Base-by-base conservation (phyloP, 2,888 invertebrate genomes). In the Lissocephala sabroskyi region DNA sequence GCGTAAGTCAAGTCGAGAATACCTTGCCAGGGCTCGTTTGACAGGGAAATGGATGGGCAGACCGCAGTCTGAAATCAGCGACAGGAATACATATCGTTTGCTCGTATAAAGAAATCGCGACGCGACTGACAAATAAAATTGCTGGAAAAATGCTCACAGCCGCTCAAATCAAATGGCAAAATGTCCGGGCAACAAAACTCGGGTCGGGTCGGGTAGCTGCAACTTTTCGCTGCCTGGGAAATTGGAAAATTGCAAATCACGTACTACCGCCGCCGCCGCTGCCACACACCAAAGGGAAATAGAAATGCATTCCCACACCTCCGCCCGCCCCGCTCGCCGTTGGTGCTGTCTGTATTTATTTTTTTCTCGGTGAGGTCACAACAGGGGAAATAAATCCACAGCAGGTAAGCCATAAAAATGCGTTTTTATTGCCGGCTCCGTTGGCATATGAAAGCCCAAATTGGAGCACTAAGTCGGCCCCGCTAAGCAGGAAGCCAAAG, bases 181-280 rank as follows among this genome's bases (percentile, higher is more conserved):
- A 5, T 23, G 23, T 23, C n/a, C n/a, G 44, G 52, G 37, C 48
- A 45, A 40, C 53, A 48, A 47, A 49, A 17, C 16, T 19, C 19
- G 9, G 33, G 26, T 29, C 29, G 45, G 54, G 53, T 50, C n/a
- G 67, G 64, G 52, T 52, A 57, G 50, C 53, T 65, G 50, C 57
- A 67, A 39, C 64, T 67, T 70, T 33, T 61, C 28, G 53, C 49
- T 51, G 33, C 33, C 52, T 46, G 46, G 64, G 56, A 62, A 74
- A 74, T 79, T 68, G 78, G 62, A 62, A 74, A 79, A 73, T 65
- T 67, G 65, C 65, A 74, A 74, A 79, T 79, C 80, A 78, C 79
- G 80, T 78, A 71, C 57, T n/a, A n/a, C n/a, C n/a, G n/a, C n/a
- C n/a, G n/a, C n/a, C n/a, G n/a, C n/a, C n/a, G n/a, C n/a, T 41